phyloP scores from a whole-genome alignment of 2,797 vertebrate species.

The Okamejei kenojei region DNA sequence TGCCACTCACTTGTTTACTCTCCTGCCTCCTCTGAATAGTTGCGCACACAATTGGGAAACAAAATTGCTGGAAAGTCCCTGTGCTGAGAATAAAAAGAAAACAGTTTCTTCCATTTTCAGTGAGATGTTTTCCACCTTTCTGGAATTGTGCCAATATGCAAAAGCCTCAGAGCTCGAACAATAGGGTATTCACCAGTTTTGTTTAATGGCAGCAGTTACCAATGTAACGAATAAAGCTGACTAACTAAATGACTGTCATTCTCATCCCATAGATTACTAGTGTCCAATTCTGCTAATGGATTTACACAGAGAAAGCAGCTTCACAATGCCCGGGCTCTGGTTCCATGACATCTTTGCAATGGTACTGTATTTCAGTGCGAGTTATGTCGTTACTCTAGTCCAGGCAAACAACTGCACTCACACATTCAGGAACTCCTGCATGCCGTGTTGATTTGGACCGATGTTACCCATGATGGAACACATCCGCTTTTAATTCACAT shows the following conservation, averaged over 20 bases:
- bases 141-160: background rate
- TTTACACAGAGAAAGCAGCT: background rate
- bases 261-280: background rate
- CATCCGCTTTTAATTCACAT: background rate
- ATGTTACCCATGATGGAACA: background rate
- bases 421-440: background rate
- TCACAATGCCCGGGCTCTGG: background rate
- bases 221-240: background rate
- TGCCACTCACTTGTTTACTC: background rate
- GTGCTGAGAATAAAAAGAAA: background rate
- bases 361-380: background rate
- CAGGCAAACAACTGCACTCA: background rate
- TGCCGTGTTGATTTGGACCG: background rate
- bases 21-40: background rate
- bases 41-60: background rate
- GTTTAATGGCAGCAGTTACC: background rate
- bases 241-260: background rate
- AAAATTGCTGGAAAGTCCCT: constrained; percentile 24
- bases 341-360: background rate
- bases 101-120: background rate
- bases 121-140: background rate
- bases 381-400: background rate
- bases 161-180: background rate
- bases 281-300: background rate
- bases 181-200: background rate